These are phyloP conservation scores for Mustela lutreola DNA, from an alignment of 2,113 vertebrate species.

Conservation along the genomic window DNA sequence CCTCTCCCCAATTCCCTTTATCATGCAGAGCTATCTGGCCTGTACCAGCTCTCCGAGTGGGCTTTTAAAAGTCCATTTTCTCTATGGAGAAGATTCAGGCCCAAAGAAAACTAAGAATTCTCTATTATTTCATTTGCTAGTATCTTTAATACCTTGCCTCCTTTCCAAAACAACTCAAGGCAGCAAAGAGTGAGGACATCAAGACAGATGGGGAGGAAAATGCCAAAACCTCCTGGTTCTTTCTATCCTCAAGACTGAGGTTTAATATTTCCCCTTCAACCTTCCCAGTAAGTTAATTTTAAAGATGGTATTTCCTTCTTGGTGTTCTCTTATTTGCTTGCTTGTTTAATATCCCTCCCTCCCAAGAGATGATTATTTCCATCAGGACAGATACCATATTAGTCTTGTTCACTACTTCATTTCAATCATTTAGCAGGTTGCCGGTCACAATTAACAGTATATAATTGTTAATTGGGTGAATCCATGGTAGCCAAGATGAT, in stretches of 20 bases:
- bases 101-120: constrained; percentile 21
- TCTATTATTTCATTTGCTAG: not conserved
- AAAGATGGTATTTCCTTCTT: not conserved
- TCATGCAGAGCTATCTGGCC: not conserved
- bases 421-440: not conserved
- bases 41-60: not conserved
- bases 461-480: not conserved
- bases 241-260: not conserved
- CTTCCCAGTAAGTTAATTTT: not conserved
- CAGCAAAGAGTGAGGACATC: not conserved
- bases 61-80: not conserved
- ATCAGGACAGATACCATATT: not conserved
- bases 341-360: not conserved
- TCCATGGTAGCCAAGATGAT: not conserved
- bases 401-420: not conserved
- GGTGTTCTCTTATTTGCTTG: too few relatives aligned
- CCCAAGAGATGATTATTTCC: not conserved
- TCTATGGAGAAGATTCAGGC: not conserved
- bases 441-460: not conserved
- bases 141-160: not conserved
- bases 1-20: not conserved
- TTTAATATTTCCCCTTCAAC: not conserved
- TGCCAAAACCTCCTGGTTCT: not conserved
- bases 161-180: constrained; percentile 27
- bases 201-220: not conserved